These are phyloP conservation scores for Nasonia vitripennis DNA, from an alignment of 1,140 invertebrate species.

Conservation along the genomic window DNA sequence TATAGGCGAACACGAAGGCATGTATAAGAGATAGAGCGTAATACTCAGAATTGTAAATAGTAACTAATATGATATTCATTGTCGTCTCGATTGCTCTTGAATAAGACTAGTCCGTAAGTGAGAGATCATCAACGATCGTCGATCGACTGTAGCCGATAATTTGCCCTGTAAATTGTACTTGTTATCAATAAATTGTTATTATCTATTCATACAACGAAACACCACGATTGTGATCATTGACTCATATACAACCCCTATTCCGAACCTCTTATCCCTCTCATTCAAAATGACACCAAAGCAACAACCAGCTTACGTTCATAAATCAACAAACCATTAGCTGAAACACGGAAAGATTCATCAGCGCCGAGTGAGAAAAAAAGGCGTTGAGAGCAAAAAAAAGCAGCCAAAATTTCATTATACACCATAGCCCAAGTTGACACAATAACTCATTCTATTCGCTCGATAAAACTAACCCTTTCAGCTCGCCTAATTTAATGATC, in stretches of 20 bases:
- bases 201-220: conserved; percentile 54
- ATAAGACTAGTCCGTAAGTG: conserved; percentile 36
- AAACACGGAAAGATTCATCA: conserved; percentile 32
- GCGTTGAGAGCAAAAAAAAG: neutral
- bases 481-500: conserved; percentile 46
- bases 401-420: conserved; percentile 43
- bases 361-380: neutral
- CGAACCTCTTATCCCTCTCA: neutral
- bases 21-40: neutral
- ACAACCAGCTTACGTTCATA: neutral
- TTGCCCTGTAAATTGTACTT: conserved; percentile 54
- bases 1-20: too few species aligned
- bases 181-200: conserved; percentile 62
- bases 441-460: conserved; percentile 48
- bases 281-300: too few species aligned
- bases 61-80: conserved; percentile 46
- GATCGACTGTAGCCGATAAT: conserved; percentile 21
- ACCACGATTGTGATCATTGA: neutral
- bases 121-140: conserved; percentile 1
- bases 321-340: conserved; percentile 44
- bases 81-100: conserved; percentile 42
- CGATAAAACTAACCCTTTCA: conserved; percentile 50
- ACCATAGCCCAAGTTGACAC: conserved; percentile 37
- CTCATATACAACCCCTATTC: too few species aligned
- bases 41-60: conserved; percentile 46